Evolutionary conservation across 2,888 invertebrate species (phyloP), one percentile per base, ranked within the genome.

Genomic region (Nowickia ferox): DNA sequence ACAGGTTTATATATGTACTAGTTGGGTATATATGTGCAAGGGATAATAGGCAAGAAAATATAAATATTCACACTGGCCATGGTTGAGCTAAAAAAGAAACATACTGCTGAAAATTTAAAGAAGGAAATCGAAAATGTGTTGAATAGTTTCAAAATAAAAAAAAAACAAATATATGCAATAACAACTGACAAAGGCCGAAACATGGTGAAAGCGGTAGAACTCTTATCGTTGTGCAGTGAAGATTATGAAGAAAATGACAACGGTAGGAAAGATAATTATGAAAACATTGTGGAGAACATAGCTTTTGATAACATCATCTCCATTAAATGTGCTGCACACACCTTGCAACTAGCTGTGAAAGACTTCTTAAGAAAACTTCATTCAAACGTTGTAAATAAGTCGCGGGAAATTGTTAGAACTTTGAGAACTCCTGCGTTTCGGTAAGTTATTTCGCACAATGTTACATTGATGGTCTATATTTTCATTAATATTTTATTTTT

Each of bases 111-210:
- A n/a, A n/a, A n/a, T n/a, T n/a, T n/a, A n/a, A n/a, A n/a, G n/a
- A n/a, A 13, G 40, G 22, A 71, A 57, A 57, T 71, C 42, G 69
- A 71, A 71, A 53, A 71, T 42, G 55, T 71, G 9, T 55, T 71
- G 42, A 55, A 55, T 22, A 44, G 44, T 55, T 71, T 57, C 44
- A 57, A 57, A 42, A 57, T 71, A 42, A 57, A 71, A 44, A 57
- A 57, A 22, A 22, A 57, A 57, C n/a, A n/a, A n/a, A 9, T 71
- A 30, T 55, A 55, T 71, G 40, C 71, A 57, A 57, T 71, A 57
- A 71, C 71, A 22, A 57, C 57, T 17, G 71, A 71, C 46, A 71
- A 57, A 22, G 57, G 71, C 57, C 44, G 57, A 44, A 57, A 71
- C 46, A 44, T 71, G 40, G 22, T 71, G 42, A 71, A 57, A 66